These are phyloP conservation scores for Phocides pigmalion DNA, from an alignment of 1,140 invertebrate genomes.

Conservation along the genomic window DNA sequence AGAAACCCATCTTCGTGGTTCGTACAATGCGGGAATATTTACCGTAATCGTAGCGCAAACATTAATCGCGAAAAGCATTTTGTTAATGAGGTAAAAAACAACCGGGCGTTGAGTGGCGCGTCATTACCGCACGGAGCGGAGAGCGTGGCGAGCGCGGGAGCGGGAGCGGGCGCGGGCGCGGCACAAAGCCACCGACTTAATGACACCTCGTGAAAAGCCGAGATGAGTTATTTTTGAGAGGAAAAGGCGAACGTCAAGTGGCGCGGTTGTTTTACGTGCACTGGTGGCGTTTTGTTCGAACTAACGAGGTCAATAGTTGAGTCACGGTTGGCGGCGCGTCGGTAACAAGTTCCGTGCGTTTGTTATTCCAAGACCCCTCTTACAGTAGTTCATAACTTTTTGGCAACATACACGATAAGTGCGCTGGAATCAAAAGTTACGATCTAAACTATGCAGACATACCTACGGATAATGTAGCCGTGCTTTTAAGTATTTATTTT, in stretches of 20 bases:
- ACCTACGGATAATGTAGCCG: background rate
- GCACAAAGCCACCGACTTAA: slow-evolving; percentile 62
- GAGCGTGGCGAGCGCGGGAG: slow-evolving; percentile 45
- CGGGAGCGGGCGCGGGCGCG: slow-evolving; percentile 42
- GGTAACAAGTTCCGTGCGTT: slow-evolving; percentile 65
- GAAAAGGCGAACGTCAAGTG: slow-evolving; percentile 80
- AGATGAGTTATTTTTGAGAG: slow-evolving; percentile 82
- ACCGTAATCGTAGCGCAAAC: slow-evolving; percentile 57
- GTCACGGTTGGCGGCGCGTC: slow-evolving; percentile 57
- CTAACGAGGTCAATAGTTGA: slow-evolving; percentile 82
- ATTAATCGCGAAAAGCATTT: slow-evolving; percentile 66
- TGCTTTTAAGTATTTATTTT: background rate
- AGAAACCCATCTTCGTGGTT: slow-evolving; percentile 17
- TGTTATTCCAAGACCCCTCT: slow-evolving; percentile 52
- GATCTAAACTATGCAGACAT: slow-evolving; percentile 10
- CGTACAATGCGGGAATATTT: slow-evolving; percentile 42
- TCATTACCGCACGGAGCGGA: slow-evolving; percentile 60
- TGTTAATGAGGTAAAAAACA: slow-evolving; percentile 79
- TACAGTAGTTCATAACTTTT: slow-evolving; percentile 33
- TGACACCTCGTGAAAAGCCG: slow-evolving; percentile 80
- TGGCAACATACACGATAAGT: slow-evolving; percentile 24
- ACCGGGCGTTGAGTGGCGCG: slow-evolving; percentile 57
- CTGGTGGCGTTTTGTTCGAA: slow-evolving; percentile 71
- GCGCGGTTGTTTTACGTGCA: slow-evolving; percentile 76
- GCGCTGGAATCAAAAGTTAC: slow-evolving; percentile 8